Evolutionary conservation across 2,113 vertebrate species (phyloP).

Genomic region (Bufo bufo): DNA sequence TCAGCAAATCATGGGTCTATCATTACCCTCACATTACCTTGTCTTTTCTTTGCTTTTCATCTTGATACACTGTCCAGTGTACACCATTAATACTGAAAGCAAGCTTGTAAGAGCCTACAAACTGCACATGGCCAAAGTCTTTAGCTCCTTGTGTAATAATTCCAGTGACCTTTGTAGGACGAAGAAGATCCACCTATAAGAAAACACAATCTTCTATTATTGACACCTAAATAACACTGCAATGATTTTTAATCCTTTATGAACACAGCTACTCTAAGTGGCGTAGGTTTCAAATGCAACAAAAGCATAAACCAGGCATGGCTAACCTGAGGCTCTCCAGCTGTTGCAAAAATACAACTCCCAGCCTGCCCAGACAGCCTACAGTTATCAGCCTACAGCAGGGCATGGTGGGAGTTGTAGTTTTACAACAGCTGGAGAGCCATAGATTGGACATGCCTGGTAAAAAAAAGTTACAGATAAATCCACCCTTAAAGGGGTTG

Average conservation of each 20-base stretch:
- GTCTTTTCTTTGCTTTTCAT: constrained; percentile 95
- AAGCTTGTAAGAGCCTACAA: constrained; percentile 96
- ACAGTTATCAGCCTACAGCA: no score
- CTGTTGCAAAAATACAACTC: no score
- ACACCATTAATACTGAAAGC: constrained; percentile 93
- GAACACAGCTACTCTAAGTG: no score
- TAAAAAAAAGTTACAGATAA: no score
- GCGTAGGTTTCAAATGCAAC: no score
- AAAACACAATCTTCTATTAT: constrained; percentile 10
- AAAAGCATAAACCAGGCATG: no score
- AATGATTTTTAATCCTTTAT: background rate
- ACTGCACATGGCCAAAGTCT: constrained; percentile 97
- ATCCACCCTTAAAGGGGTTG: no score
- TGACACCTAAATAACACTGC: background rate
- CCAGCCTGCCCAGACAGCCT: no score
- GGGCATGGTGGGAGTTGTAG: no score
- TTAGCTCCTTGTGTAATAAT: constrained; percentile 98
- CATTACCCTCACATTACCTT: constrained; percentile 79
- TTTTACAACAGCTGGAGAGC: no score
- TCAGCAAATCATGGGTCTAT: constrained; percentile 1
- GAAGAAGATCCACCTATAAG: constrained; percentile 87
- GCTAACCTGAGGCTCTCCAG: no score
- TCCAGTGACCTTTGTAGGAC: constrained; percentile 93
- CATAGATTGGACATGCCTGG: no score
- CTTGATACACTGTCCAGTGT: constrained; percentile 91